phyloP scores from a whole-genome alignment of 2,888 invertebrate genomes.

The Drosophila helvetica region DNA sequence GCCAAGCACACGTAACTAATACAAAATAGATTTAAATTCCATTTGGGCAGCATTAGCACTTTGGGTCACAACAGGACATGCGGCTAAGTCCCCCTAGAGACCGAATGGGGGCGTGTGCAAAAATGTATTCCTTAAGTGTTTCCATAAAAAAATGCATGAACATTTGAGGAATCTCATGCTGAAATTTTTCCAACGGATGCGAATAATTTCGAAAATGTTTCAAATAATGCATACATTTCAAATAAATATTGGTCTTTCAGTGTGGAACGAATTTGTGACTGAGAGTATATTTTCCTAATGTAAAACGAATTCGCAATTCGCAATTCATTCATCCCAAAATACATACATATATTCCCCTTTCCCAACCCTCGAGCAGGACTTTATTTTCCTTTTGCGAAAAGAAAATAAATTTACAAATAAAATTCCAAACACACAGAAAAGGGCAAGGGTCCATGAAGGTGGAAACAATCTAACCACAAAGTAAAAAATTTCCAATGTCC shows the following conservation, averaged over 20 bases:
- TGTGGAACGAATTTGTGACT: slow-evolving; percentile 8
- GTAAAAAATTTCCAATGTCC: slow-evolving; percentile 45
- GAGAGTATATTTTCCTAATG: slow-evolving; percentile 31
- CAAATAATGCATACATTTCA: slow-evolving; percentile 23
- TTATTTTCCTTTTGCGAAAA: slow-evolving; percentile 44
- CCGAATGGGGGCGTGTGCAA: slow-evolving; percentile 18
- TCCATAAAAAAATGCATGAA: slow-evolving; percentile 66
- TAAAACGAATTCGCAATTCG: slow-evolving; percentile 41
- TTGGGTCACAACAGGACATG: slow-evolving; percentile 59
- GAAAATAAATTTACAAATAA: slow-evolving; percentile 75
- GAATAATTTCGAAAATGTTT: slow-evolving; percentile 16
- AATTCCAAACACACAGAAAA: slow-evolving; percentile 53
- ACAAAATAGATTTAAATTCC: slow-evolving; percentile 79
- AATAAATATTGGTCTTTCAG: slow-evolving; percentile 22
- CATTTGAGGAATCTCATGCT: slow-evolving; percentile 28
- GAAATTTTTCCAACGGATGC: neutral
- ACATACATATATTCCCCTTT: neutral
- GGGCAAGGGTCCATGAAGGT: slow-evolving; percentile 42
- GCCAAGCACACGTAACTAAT: slow-evolving; percentile 59
- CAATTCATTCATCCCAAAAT: slow-evolving; percentile 9
- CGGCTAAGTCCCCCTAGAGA: slow-evolving; percentile 55
- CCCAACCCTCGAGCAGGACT: slow-evolving; percentile 25
- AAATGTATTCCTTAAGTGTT: slow-evolving; percentile 79
- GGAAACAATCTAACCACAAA: slow-evolving; percentile 41
- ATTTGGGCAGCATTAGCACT: slow-evolving; percentile 74